A percentile compares a stretch with the other conserved stretches of the same genome.
phyloP scores from a whole-genome alignment of 2,797 vertebrate species.

The Acanthis flammea region DNA sequence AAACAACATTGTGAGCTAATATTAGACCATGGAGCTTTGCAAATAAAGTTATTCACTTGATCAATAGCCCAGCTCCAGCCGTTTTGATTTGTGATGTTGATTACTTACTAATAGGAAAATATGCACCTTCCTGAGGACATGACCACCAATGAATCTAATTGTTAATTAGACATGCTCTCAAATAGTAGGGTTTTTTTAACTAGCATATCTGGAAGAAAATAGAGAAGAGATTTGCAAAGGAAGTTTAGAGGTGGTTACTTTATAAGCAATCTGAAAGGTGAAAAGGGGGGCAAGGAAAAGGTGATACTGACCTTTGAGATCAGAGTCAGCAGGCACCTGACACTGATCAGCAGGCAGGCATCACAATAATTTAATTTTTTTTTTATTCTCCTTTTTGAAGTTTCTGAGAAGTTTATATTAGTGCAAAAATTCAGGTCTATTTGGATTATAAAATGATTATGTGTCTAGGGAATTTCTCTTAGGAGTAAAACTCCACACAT shows the following conservation, averaged over 20 bases:
- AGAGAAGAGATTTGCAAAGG: not conserved
- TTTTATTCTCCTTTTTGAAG: not conserved
- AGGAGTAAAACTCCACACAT: rapidly evolving
- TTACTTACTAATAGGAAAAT: not conserved
- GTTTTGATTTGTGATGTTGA: slow-evolving; percentile 13
- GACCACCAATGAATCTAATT: not conserved
- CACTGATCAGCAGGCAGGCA: not conserved
- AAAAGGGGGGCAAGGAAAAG: not conserved
- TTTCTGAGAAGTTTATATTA: not conserved
- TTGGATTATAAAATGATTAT: not conserved
- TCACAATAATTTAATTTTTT: not conserved
- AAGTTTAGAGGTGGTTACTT: not conserved
- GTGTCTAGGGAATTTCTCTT: not conserved
- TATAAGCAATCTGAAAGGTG: not conserved
- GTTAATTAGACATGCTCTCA: not conserved
- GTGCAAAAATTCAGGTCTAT: not conserved
- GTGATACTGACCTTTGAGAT: not conserved
- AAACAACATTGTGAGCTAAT: not conserved
- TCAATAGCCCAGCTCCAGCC: not conserved
- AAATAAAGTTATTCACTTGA: not conserved
- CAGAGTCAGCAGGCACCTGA: not conserved
- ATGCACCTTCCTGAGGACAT: not conserved
- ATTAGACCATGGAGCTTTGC: not conserved
- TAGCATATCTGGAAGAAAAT: not conserved
- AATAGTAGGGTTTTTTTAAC: not conserved